These are phyloP conservation scores for Gracilinanus agilis DNA, from an alignment of 2,113 vertebrate species.

Conservation along the genomic window DNA sequence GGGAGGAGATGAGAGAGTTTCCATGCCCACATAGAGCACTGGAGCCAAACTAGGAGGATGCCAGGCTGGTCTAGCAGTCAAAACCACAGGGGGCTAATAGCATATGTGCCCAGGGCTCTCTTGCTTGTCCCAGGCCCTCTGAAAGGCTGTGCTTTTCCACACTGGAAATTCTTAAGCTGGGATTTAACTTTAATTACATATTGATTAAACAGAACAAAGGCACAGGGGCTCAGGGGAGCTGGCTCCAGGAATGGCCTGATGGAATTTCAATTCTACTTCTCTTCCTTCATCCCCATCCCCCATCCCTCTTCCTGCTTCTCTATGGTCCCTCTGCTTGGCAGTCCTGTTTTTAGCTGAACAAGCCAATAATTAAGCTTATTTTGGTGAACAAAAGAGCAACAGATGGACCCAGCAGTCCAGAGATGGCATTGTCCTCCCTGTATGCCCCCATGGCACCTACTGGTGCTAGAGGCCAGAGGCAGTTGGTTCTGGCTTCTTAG, in stretches of 20 bases:
- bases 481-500: background rate
- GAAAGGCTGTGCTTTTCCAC: constrained; percentile 56
- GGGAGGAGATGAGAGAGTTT: background rate
- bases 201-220: constrained; percentile 79
- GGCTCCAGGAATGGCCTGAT: constrained; percentile 55
- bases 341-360: background rate
- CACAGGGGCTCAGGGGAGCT: constrained; percentile 52
- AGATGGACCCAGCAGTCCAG: background rate
- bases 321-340: background rate
- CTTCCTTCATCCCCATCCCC: constrained; percentile 28
- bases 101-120: constrained; percentile 43
- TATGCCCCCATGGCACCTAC: too few species aligned
- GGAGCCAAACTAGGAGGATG: background rate
- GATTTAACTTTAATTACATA: constrained; percentile 80
- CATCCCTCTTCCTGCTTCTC: background rate
- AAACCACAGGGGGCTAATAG: constrained; percentile 40
- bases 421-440: background rate
- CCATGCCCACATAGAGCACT: background rate
- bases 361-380: background rate
- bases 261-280: constrained; percentile 71
- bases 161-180: constrained; percentile 75
- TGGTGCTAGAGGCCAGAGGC: background rate
- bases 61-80: background rate
- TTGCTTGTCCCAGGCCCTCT: constrained; percentile 35
- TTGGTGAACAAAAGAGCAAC: background rate